These are phyloP conservation scores for Desmophyllum pertusum DNA, from an alignment of 92 coral and sea anemone genomes.

Conservation along the genomic window DNA sequence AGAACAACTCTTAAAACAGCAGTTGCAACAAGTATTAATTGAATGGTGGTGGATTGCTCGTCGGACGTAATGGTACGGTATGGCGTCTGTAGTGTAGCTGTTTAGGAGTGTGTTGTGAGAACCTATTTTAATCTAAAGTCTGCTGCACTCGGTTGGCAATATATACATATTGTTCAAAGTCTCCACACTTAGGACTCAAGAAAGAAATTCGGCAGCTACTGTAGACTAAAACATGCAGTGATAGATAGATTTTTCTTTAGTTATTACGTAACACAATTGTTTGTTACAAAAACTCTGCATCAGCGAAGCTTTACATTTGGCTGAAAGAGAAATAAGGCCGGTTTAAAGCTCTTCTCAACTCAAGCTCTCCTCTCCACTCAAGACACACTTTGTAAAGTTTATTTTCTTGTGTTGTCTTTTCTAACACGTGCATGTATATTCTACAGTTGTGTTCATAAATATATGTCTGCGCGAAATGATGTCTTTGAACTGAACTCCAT, in stretches of 20 bases:
- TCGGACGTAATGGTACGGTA: slow-evolving; percentile 2
- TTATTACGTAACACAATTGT: background rate
- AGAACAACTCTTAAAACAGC: background rate
- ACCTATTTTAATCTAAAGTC: background rate
- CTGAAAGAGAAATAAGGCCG: background rate
- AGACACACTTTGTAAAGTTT: background rate
- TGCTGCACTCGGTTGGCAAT: background rate
- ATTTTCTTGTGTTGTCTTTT: background rate
- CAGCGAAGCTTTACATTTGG: background rate
- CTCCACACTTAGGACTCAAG: background rate
- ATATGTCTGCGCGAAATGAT: background rate
- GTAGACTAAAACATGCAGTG: background rate
- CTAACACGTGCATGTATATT: background rate
- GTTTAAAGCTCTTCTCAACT: background rate
- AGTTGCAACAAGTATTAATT: background rate
- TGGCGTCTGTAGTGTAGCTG: background rate
- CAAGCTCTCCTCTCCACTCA: background rate
- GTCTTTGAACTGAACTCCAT: background rate
- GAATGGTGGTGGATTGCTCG: background rate
- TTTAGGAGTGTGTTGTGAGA: background rate
- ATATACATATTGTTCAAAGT: background rate
- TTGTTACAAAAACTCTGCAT: background rate
- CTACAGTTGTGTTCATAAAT: background rate
- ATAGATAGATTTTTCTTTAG: background rate
- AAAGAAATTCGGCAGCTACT: background rate